Percentiles rank a stretch among this genome's conserved stretches.
Evolutionary conservation across 2,797 vertebrate species (phyloP).

Genomic region (Melanogrammus aeglefinus): DNA sequence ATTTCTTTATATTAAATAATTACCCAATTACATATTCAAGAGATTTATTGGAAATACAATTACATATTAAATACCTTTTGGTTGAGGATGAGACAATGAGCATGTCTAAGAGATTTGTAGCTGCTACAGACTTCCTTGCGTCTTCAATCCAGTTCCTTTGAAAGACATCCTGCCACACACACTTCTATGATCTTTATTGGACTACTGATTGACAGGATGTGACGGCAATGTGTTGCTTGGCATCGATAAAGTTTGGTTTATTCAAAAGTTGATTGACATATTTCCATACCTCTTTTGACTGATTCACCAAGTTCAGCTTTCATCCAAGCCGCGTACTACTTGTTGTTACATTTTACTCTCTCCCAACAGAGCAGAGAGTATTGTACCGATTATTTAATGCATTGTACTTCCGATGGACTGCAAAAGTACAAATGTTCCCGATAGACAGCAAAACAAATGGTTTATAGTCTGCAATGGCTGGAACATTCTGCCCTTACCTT

Average conservation of each 20-base stretch:
- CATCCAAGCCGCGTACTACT: background rate
- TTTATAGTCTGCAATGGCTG: conserved; percentile 55
- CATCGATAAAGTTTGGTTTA: background rate
- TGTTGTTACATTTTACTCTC: background rate
- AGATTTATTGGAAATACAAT: background rate
- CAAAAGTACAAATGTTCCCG: conserved; percentile 2
- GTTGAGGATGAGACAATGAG: background rate
- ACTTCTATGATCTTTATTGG: background rate
- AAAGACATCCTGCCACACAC: too few relatives aligned
- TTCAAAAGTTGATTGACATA: background rate
- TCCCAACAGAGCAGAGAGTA: background rate
- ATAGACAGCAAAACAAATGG: conserved; percentile 54
- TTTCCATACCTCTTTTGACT: background rate
- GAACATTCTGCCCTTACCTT: conserved; percentile 45
- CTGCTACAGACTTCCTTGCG: background rate
- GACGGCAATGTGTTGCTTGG: background rate
- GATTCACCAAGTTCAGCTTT: background rate
- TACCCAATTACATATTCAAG: background rate
- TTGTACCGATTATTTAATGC: background rate
- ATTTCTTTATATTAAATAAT: background rate
- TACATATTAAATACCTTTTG: background rate
- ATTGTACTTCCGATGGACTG: background rate
- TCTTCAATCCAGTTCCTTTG: background rate
- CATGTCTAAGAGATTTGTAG: too few relatives aligned
- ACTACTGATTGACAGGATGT: background rate